Percentiles rank a stretch among this genome's conserved stretches.
phyloP scores from a whole-genome alignment of 30 jellyfish, hydroid and myxozoan genomes.

The Nemopilema nomurai region DNA sequence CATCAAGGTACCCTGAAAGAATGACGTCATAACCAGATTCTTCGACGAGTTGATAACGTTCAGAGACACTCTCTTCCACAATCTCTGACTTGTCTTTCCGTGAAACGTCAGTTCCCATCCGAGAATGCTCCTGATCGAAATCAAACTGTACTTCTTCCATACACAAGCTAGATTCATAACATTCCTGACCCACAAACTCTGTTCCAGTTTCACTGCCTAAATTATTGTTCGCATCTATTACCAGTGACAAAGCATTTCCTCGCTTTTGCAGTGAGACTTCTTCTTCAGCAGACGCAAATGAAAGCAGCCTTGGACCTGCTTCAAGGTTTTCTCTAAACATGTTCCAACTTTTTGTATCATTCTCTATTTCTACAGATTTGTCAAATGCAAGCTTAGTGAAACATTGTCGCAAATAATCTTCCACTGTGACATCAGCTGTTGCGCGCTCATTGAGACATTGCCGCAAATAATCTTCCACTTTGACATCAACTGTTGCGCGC shows the following conservation, averaged over 20 bases:
- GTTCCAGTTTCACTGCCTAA: background rate
- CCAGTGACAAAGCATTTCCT: background rate
- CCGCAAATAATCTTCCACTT: slow-evolving; percentile 10
- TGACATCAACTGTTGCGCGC: slow-evolving; percentile 4
- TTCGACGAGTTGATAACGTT: background rate
- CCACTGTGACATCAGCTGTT: background rate
- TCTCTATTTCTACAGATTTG: background rate
- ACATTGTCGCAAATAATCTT: slow-evolving; percentile 13
- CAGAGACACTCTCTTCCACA: background rate
- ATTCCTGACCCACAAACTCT: background rate
- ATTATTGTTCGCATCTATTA: background rate
- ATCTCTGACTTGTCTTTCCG: background rate
- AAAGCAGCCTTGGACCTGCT: background rate
- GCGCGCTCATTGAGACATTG: background rate
- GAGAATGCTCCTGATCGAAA: background rate
- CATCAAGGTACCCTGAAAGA: background rate
- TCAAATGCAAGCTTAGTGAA: background rate
- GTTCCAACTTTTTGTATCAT: background rate
- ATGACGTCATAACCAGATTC: background rate
- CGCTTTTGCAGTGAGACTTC: background rate
- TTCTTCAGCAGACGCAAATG: background rate
- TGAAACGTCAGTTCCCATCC: background rate
- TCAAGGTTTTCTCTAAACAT: background rate
- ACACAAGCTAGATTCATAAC: background rate
- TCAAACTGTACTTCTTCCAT: background rate